Percentiles rank a stretch among this genome's conserved stretches.
Conservation (phyloP, 2,888 invertebrate genomes). For the Alsophila aescularia region DNA sequence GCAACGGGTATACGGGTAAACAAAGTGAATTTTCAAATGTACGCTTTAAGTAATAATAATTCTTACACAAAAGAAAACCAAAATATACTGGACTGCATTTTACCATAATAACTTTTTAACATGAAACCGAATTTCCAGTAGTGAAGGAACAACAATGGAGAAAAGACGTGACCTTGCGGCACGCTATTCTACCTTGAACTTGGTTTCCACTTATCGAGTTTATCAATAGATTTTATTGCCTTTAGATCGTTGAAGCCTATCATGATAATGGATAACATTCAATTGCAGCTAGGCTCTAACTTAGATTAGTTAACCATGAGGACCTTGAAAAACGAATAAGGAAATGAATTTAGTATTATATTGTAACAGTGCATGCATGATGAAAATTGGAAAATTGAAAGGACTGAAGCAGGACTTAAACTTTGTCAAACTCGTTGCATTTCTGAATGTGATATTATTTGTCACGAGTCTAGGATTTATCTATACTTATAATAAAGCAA, state of each 20-base stretch:
- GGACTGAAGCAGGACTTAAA: too few relatives aligned
- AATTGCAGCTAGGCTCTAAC: conserved; percentile 21
- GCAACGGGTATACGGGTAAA: too few relatives aligned
- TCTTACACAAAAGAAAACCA: conserved; percentile 16
- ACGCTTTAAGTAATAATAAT: conserved; percentile 3
- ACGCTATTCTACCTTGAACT: conserved; percentile 39
- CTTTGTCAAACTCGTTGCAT: too few relatives aligned
- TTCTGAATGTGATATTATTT: too few relatives aligned
- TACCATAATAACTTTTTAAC: conserved; percentile 14
- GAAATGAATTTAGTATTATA: background rate
- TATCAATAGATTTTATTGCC: conserved; percentile 38
- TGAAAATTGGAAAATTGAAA: too few relatives aligned
- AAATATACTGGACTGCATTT: conserved; percentile 6
- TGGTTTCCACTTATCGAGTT: conserved; percentile 30
- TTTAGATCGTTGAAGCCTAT: conserved; percentile 28
- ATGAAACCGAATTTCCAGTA: conserved; percentile 22
- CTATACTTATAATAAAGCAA: too few relatives aligned
- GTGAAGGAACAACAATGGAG: conserved; percentile 23
- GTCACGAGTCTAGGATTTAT: too few relatives aligned
- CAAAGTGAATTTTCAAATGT: background rate
- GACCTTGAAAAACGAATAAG: conserved; percentile 9
- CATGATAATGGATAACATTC: conserved; percentile 27
- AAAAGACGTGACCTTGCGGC: conserved; percentile 34
- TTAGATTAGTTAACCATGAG: conserved; percentile 19
- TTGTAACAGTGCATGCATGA: too few relatives aligned